Percentiles rank a stretch among this genome's conserved stretches.
phyloP scores from a whole-genome alignment of 2,113 vertebrate genomes.

The Pluvialis apricaria region DNA sequence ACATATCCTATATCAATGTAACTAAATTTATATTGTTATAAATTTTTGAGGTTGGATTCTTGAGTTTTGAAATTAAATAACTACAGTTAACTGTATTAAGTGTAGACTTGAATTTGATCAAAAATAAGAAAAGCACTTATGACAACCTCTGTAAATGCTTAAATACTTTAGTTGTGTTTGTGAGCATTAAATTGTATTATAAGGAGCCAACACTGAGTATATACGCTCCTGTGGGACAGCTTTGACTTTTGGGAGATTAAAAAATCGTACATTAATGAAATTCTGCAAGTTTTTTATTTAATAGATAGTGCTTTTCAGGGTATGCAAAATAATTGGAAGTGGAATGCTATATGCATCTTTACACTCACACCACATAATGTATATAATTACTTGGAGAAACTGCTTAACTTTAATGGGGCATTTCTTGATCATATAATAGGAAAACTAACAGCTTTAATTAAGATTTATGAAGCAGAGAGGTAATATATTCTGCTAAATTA shows the following conservation, averaged over 20 bases:
- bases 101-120: constrained; percentile 84
- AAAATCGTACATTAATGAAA: constrained; percentile 88
- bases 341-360: constrained; percentile 51
- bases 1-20: constrained; percentile 78
- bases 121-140: constrained; percentile 82
- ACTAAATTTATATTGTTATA: constrained; percentile 90
- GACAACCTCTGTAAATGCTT: constrained; percentile 91
- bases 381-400: constrained; percentile 80
- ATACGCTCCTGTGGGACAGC: constrained; percentile 76
- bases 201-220: constrained; percentile 80
- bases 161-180: constrained; percentile 86
- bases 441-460: constrained; percentile 90
- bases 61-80: constrained; percentile 95
- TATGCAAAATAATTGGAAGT: constrained; percentile 73
- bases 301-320: constrained; percentile 75
- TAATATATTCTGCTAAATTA: constrained; percentile 86
- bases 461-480: constrained; percentile 91
- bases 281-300: constrained; percentile 85
- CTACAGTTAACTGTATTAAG: constrained; percentile 93
- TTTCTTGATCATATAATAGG: constrained; percentile 81
- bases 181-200: constrained; percentile 91
- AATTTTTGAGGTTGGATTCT: constrained; percentile 89
- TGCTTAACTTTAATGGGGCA: constrained; percentile 82
- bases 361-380: constrained; percentile 48
- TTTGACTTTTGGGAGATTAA: constrained; percentile 81